Evolutionary conservation across 2,888 invertebrate species (phyloP), one percentile per base, ranked within the genome.

Genomic region (Diachrysia chrysitis): DNA sequence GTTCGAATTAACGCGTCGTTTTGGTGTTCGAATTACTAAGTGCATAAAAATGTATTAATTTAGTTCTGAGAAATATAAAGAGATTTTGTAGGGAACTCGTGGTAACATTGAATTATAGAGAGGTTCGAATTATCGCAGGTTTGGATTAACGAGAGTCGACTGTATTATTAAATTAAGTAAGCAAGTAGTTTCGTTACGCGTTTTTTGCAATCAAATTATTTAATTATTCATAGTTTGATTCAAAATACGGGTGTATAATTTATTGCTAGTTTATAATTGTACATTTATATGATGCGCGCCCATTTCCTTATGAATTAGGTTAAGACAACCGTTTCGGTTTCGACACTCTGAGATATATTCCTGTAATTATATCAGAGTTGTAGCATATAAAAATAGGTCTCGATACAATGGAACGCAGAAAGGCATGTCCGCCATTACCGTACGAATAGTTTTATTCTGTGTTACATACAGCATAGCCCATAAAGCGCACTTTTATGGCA

Each of bases 241-340:
- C 1, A 51, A 66, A 76, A 76, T 37, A 60, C 59, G 59, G 48
- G 62, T 51, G 62, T 21, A 14, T 53, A 25, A 57, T 54, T 63
- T 46, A 58, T 58, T 48, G 16, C 10, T 72, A 74, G 57, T 16
- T 69, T 61, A 17, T 69, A 71, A 53, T n/a, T 73, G 73, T 73
- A 73, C 32, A 76, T 71, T 54, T 64, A 17, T 35, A 14, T 12
- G 19, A 53, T 9, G 58, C 68, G 73, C 67, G 73, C 60, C 53
- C 2, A 23, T 14, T 35, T 42, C 59, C 74, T 78, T 74, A 74
- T 74, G 74, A 74, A 73, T 48, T 77, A 74, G 56, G 9, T 58
- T 3, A 72, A 76, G 66, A 55, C 32, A 37, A 29, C 46, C 59
- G 23, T 58, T 0, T 35, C 25, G 70, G 58, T 58, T 21, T 63